Evolutionary conservation across 2,113 vertebrate genomes (phyloP).

Genomic region (Solea solea): DNA sequence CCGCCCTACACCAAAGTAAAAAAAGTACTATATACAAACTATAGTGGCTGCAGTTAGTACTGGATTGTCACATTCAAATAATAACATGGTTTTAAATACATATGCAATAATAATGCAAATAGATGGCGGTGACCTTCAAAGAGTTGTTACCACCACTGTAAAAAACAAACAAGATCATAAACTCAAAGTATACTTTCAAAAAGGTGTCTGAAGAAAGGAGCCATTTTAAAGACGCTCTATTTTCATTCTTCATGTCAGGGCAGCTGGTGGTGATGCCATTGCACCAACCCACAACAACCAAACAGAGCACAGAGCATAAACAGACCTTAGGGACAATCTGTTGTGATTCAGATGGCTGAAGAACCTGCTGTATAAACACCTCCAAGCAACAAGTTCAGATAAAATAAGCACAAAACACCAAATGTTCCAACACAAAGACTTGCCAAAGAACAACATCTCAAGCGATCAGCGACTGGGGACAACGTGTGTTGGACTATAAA

Average conservation of each 20-base stretch:
- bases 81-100: neutral
- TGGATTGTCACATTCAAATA: neutral
- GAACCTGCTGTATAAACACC: slow-evolving; percentile 45
- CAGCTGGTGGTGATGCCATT: slow-evolving; percentile 13
- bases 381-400: slow-evolving; percentile 44
- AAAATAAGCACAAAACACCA: slow-evolving; percentile 27
- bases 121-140: neutral
- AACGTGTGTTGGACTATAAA: slow-evolving; percentile 2
- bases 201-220: neutral
- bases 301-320: slow-evolving; percentile 26
- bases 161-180: neutral
- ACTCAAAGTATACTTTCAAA: neutral
- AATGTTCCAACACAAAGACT: slow-evolving; percentile 11
- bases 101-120: neutral
- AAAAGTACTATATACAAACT: too few relatives aligned
- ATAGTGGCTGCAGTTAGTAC: too few relatives aligned
- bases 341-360: slow-evolving; percentile 39
- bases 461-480: slow-evolving; percentile 7
- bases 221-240: neutral
- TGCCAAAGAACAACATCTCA: slow-evolving; percentile 5
- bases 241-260: slow-evolving; percentile 14
- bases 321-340: slow-evolving; percentile 44
- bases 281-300: neutral
- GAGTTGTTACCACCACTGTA: neutral
- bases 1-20: too few relatives aligned